Conservation (phyloP, 2,113 vertebrate genomes). For the Toxotes chatareus region DNA sequence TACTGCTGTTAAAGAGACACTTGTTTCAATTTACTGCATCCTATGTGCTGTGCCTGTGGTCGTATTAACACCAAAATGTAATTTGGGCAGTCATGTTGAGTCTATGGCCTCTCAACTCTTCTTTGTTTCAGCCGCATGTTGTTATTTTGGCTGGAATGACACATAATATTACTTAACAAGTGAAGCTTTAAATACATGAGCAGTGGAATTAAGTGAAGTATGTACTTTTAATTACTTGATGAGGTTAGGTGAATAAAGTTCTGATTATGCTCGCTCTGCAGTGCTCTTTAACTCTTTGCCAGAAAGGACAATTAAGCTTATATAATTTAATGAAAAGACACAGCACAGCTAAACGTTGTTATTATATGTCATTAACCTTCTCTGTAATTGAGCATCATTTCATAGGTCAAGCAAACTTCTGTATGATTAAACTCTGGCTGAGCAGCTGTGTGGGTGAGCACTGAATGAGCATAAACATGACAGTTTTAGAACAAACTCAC, state of each 20-base stretch:
- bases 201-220: neutral
- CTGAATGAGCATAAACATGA: conserved; percentile 67
- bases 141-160: neutral
- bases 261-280: neutral
- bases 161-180: neutral
- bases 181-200: neutral
- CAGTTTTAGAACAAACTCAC: conserved; percentile 65
- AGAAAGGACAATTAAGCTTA: conserved; percentile 11
- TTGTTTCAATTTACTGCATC: conserved; percentile 1
- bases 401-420: conserved; percentile 53
- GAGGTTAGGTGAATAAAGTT: conserved; percentile 7
- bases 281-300: conserved; percentile 7
- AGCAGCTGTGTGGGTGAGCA: conserved; percentile 57
- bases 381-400: conserved; percentile 24
- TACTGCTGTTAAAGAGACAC: neutral
- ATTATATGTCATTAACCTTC: conserved; percentile 47
- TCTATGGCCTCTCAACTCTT: neutral
- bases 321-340: conserved; percentile 31
- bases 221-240: conserved; percentile 12
- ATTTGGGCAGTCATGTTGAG: neutral
- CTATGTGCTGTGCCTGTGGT: neutral
- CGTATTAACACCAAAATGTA: neutral
- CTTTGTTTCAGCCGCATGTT: neutral
- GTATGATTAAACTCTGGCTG: conserved; percentile 47
- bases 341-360: neutral